These are phyloP conservation scores for Drosophila serrata DNA, from an alignment of 1,140 invertebrate species.

Conservation along the genomic window DNA sequence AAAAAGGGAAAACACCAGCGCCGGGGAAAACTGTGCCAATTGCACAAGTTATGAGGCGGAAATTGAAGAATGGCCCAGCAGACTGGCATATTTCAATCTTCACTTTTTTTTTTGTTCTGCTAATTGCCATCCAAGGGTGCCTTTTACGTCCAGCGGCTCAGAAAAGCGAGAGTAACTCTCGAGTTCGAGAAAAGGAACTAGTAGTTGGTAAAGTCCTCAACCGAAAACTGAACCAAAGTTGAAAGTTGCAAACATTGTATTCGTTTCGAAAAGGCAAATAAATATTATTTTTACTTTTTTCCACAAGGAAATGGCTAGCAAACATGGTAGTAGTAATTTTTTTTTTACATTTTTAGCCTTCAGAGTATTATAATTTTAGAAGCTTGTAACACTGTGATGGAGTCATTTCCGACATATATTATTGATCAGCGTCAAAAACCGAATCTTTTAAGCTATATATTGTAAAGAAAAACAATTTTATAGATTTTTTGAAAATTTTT, in stretches of 20 bases:
- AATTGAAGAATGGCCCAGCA: slow-evolving; percentile 33
- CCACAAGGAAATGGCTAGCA: background rate
- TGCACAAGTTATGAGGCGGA: slow-evolving; percentile 59
- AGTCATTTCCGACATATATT: too few relatives aligned
- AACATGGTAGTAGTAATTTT: too few relatives aligned
- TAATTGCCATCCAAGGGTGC: slow-evolving; percentile 29
- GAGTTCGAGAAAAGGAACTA: slow-evolving; percentile 18
- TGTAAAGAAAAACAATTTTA: too few relatives aligned
- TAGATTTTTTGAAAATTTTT: too few relatives aligned
- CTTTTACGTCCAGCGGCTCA: slow-evolving; percentile 20
- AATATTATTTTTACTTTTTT: background rate
- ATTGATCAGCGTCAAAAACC: too few relatives aligned
- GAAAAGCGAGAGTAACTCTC: slow-evolving; percentile 31
- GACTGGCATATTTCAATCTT: slow-evolving; percentile 36
- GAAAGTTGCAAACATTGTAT: slow-evolving; percentile 6
- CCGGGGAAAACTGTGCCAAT: slow-evolving; percentile 65
- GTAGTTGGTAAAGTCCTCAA: slow-evolving; percentile 19
- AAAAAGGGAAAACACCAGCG: slow-evolving; percentile 12
- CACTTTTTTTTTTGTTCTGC: slow-evolving; percentile 27
- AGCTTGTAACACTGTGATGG: too few relatives aligned
- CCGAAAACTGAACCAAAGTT: background rate
- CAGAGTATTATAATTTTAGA: too few relatives aligned
- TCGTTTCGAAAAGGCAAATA: background rate
- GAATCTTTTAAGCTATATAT: too few relatives aligned
- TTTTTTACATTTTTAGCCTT: too few relatives aligned